Evolutionary conservation across 2,113 vertebrate genomes (phyloP).

Genomic region (Chroicocephalus ridibundus): DNA sequence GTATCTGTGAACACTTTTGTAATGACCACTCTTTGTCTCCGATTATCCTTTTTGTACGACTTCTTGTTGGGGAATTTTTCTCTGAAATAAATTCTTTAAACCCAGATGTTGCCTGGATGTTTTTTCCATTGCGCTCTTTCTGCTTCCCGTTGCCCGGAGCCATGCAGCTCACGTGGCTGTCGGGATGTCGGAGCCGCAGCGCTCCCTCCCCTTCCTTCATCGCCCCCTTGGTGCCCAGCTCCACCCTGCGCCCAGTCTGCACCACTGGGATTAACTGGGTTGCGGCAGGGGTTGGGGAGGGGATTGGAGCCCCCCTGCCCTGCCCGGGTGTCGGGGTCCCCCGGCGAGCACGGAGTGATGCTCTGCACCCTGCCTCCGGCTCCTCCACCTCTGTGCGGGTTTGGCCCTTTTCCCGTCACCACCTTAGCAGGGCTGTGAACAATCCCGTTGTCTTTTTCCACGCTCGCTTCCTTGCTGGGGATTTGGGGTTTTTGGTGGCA

Average conservation of each 20-base stretch:
- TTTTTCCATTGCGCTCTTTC: neutral
- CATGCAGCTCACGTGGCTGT: neutral
- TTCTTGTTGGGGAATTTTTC: neutral
- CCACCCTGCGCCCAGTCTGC: neutral
- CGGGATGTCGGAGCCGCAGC: neutral
- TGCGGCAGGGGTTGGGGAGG: neutral
- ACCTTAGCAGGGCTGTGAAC: accelerated
- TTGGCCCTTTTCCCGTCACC: neutral
- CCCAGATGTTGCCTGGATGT: neutral
- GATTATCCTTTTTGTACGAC: neutral
- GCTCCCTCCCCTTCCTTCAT: neutral
- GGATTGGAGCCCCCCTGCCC: neutral
- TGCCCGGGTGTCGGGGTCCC: neutral
- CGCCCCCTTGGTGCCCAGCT: neutral
- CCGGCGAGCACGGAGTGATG: accelerated
- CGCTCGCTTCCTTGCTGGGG: accelerated
- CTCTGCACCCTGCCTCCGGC: accelerated
- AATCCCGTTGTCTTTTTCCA: neutral
- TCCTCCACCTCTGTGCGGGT: neutral
- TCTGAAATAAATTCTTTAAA: slow-evolving; percentile 28
- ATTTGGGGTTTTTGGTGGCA: neutral
- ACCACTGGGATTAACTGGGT: neutral
- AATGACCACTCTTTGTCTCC: neutral
- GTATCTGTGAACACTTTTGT: slow-evolving; percentile 23
- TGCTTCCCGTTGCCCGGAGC: neutral